A percentile compares a stretch with the other conserved stretches of the same genome.
Conservation (phyloP, 1,140 invertebrate genomes). For the Meloidogyne chitwoodi region DNA sequence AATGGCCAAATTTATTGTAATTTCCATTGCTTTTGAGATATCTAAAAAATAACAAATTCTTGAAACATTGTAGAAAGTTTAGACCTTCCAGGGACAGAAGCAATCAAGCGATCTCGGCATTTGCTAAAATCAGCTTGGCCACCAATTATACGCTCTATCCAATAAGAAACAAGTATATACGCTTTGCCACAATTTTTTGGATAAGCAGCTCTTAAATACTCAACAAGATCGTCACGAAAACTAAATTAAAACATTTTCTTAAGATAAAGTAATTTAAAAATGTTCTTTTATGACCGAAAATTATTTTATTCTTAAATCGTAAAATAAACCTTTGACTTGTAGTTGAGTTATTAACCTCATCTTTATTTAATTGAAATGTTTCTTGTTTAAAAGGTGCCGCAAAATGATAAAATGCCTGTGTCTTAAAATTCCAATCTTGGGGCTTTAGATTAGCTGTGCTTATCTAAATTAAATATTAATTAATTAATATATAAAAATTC, state of each 20-base stretch:
- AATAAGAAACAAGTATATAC: slow-evolving; percentile 11
- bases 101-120: slow-evolving; percentile 18
- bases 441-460: slow-evolving; percentile 18
- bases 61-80: not conserved
- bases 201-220: slow-evolving; percentile 10
- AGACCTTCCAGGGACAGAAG: slow-evolving; percentile 26
- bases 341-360: not conserved
- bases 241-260: no score
- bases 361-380: not conserved
- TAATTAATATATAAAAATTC: no score
- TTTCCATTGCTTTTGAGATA: not conserved
- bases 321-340: not conserved
- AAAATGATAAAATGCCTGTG: slow-evolving; percentile 22
- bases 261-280: no score
- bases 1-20: slow-evolving; percentile 16
- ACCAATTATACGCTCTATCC: slow-evolving; percentile 15
- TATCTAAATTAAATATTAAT: no score
- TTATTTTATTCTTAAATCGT: no score
- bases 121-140: slow-evolving; percentile 25
- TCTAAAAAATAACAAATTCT: not conserved
- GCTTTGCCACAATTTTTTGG: not conserved
- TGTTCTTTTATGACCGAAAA: no score
- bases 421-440: slow-evolving; percentile 21
- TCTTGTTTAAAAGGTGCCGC: not conserved
- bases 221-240: slow-evolving; percentile 15